Base-by-base conservation (phyloP, 2,113 vertebrate species). In the Prunella himalayana region DNA sequence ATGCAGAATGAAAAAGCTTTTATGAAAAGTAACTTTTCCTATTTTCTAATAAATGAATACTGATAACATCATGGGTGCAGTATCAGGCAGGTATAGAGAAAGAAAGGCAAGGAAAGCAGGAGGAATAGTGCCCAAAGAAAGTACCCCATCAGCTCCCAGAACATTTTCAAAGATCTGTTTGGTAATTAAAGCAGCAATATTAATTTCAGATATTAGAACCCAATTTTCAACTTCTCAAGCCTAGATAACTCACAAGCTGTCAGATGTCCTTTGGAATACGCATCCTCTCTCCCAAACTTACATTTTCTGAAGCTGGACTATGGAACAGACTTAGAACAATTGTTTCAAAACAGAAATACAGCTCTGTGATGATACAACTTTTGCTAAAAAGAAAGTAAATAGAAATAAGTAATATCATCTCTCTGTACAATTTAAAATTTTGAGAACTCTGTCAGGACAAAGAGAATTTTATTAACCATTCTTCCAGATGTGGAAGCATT, bases 131-230 rank as follows among this genome's bases (percentile, higher is more conserved):
- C 82, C 49, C 44, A 45, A 47, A 80, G 50, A 79, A 95, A 81
- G 33, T 73, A 85, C 5, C 56, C 61, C 23, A 15, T 84, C 64
- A 82, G 24, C 15, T 88, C 53, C 41, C 11, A 63, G 44, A 78
- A 81, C 37, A 47, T 82, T 95, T 91, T 11, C n/a, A 28, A 88
- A 63, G 21, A 92, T 82, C 50, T 92, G 85, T 90, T 90, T 94
- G 33, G n/a, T 70, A 90, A 81, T 88, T 42, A 87, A 95, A 77
- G 19, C 11, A 47, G 68, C 19, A 90, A 53, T 68, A 73, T 90
- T 84, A 2, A 44, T 91, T 80, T 89, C 64, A 91, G 86, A 79
- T 56, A 86, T 78, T 88, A 85, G 53, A 94, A 95, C 23, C 14
- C 41, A 82, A 11, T 65, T 59, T 16, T 88, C 90, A 92, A 37